These are phyloP conservation scores for Eristalis pertinax DNA, from an alignment of 2,888 invertebrate genomes.

Conservation along the genomic window DNA sequence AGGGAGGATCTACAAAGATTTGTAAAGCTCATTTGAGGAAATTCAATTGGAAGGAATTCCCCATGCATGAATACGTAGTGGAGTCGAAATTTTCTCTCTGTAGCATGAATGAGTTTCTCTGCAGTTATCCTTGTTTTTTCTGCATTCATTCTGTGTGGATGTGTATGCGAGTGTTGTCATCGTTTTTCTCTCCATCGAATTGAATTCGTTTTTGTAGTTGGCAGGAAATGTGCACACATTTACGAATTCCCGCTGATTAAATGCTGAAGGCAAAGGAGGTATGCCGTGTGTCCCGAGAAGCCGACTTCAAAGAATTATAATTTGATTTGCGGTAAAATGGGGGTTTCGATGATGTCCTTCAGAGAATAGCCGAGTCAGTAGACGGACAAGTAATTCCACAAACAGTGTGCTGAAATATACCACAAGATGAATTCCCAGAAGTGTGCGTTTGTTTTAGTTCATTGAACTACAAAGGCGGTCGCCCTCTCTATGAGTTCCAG, in stretches of 20 bases:
- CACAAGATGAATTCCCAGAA: too few relatives aligned
- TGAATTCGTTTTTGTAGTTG: not conserved
- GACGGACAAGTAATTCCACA: too few relatives aligned
- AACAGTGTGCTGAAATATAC: too few relatives aligned
- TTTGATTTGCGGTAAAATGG: not conserved
- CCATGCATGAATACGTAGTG: constrained; percentile 62
- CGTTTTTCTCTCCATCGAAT: not conserved
- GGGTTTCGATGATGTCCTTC: too few relatives aligned
- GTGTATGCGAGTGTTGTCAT: constrained; percentile 6
- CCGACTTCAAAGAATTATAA: not conserved
- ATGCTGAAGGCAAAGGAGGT: not conserved
- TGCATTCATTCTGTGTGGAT: not conserved
- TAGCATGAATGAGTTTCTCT: constrained; percentile 50
- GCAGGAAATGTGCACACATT: constrained; percentile 32
- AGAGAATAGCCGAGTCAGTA: too few relatives aligned
- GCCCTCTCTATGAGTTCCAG: too few relatives aligned
- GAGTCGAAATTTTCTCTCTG: constrained; percentile 42
- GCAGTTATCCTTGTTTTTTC: constrained; percentile 33
- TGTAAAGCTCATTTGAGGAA: constrained; percentile 78
- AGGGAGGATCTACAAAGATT: constrained; percentile 58
- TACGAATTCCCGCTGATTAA: constrained; percentile 13
- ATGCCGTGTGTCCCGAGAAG: not conserved
- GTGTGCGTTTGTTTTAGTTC: too few relatives aligned
- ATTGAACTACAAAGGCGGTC: too few relatives aligned
- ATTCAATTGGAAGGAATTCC: constrained; percentile 74